Evolutionary conservation across 2,113 vertebrate species (phyloP), one percentile per base, ranked within the genome.

Genomic region (Leiothrix lutea): DNA sequence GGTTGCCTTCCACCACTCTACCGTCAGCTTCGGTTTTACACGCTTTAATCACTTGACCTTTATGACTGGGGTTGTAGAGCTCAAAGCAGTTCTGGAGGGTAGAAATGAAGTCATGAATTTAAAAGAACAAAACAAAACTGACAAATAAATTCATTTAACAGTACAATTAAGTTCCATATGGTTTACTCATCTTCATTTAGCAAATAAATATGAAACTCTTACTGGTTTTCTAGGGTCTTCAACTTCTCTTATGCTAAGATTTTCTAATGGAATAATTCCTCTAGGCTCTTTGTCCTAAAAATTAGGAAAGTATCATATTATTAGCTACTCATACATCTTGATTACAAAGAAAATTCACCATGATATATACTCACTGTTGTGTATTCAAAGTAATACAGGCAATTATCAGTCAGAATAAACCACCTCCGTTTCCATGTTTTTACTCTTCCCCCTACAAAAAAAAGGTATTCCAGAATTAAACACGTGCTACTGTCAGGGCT

Each of bases 371-470:
- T 99, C 95, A 99, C 99, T 28, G 99, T 99, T 71, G 99, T 99
- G 97, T 99, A 99, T 85, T 99, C 99, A 90, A 99, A 99, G 97
- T 99, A 99, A 94, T 99, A 99, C 61, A 99, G 98, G 97, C 99
- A 99, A 96, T 99, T 99, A 97, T 99, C 99, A 1, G 99, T 99
- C 92, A 99, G 98, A 92, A 99, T 99, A 96, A 99, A 99, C 99
- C 99, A 99, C 35, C 99, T 98, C 71, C 99, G 98, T 95, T 99
- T 99, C 99, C 99, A 99, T 5, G 99, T 99, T 97, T 99, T 99
- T 86, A 99, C 99, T 60, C 99, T 98, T 85, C 99, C 99, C 5
- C 99, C 99, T 99, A 93, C 21, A 92, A 93, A 81, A 75, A 97
- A 80, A 98, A 95, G 80, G 82, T 31, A 88, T 3, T 4, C 66